These are phyloP conservation scores for Oreocharis arfaki DNA, from an alignment of 2,113 vertebrate species.

Conservation along the genomic window DNA sequence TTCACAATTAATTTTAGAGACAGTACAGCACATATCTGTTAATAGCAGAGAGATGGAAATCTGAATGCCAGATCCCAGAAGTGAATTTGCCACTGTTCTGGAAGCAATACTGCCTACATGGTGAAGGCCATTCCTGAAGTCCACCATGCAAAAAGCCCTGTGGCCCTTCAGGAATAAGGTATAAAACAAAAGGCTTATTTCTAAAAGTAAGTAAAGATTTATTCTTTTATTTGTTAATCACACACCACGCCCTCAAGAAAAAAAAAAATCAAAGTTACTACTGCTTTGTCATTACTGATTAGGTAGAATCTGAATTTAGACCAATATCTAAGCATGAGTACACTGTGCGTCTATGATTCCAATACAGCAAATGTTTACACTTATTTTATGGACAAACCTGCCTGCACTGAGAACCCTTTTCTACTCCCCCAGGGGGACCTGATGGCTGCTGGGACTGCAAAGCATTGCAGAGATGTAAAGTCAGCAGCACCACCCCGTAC, in stretches of 20 bases:
- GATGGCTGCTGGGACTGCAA: not conserved
- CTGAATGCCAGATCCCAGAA: not conserved
- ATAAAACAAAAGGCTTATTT: not conserved
- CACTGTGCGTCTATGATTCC: not conserved
- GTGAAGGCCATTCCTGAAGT: not conserved
- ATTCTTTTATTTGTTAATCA: not conserved
- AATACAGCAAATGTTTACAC: not conserved
- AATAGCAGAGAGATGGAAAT: not conserved
- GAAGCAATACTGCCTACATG: not conserved
- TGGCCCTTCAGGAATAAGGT: not conserved
- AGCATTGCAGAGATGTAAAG: not conserved
- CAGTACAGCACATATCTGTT: not conserved
- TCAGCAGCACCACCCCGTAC: not conserved
- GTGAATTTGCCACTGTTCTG: not conserved
- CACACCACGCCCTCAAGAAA: not conserved
- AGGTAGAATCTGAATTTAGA: not conserved
- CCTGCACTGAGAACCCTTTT: not conserved
- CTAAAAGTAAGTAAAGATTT: not conserved
- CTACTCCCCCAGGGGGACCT: not conserved
- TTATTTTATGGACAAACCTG: not conserved
- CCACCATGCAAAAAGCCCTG: not conserved
- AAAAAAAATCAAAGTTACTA: not conserved
- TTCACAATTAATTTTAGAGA: slow-evolving; percentile 1
- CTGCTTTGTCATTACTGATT: not conserved
- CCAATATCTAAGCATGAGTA: not conserved